Percentiles rank a stretch among this genome's conserved stretches.
Evolutionary conservation across 2,797 vertebrate genomes (phyloP).

Genomic region (Peromyscus nudipes): DNA sequence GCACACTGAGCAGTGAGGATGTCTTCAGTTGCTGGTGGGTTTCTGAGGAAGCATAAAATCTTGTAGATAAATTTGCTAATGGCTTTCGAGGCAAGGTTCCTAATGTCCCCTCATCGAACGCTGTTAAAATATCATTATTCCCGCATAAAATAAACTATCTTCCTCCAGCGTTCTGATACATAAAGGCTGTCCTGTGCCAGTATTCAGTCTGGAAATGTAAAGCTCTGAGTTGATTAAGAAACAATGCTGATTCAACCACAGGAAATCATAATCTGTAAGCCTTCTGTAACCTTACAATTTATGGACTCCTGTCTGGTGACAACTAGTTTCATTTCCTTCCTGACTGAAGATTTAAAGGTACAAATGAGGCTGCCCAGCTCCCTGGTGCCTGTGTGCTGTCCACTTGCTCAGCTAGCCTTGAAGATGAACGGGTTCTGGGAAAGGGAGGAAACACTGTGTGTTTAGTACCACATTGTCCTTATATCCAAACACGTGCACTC

Average conservation of each 20-base stretch:
- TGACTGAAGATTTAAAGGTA: neutral
- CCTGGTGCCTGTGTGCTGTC: neutral
- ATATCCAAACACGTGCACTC: neutral
- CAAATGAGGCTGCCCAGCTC: neutral
- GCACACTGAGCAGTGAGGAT: constrained; percentile 6
- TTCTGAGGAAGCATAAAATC: constrained; percentile 52
- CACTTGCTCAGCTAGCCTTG: neutral
- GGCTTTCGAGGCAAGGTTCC: constrained; percentile 48
- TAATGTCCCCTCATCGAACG: constrained; percentile 52
- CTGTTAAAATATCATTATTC: constrained; percentile 62
- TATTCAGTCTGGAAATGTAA: constrained; percentile 31
- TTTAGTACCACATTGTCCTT: neutral
- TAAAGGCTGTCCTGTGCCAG: neutral
- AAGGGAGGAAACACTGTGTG: neutral
- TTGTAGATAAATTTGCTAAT: constrained; percentile 70
- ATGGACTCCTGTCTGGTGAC: neutral
- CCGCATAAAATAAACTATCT: neutral
- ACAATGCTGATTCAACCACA: neutral
- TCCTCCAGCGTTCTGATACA: neutral
- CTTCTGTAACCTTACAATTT: neutral
- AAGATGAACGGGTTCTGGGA: neutral
- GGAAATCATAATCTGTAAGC: neutral
- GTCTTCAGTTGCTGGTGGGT: constrained; percentile 24
- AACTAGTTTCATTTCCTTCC: neutral
- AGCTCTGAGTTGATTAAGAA: constrained; percentile 7